Conservation (phyloP, 2,888 invertebrate genomes). For the Drosophila bunnanda region DNA sequence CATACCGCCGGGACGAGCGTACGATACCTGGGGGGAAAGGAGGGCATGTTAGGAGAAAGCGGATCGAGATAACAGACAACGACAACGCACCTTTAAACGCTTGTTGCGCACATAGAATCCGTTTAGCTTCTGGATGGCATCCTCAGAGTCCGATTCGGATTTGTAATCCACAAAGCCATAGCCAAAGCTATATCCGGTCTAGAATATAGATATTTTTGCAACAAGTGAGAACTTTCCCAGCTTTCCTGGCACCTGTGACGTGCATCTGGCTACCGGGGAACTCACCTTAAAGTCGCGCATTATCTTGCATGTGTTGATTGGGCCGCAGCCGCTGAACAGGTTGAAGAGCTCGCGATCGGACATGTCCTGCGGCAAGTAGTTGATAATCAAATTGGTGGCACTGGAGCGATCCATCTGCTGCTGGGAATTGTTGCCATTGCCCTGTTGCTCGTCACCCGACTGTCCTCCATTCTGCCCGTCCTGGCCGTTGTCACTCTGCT, state of each 20-base stretch:
- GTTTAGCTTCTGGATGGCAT: conserved; percentile 94
- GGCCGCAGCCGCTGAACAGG: conserved; percentile 94
- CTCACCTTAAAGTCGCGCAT: conserved; percentile 94
- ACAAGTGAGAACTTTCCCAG: not conserved
- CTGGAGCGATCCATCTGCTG: conserved; percentile 60
- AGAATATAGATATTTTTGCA: not conserved
- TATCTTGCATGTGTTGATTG: conserved; percentile 95
- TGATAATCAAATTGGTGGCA: conserved; percentile 95
- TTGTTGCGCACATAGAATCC: conserved; percentile 96
- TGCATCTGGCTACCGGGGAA: not conserved
- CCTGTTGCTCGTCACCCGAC: conserved; percentile 45
- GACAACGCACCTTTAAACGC: conserved; percentile 90
- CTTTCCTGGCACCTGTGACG: conserved; percentile 20
- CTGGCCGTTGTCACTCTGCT: conserved; percentile 8
- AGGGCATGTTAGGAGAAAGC: not conserved
- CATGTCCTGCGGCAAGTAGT: conserved; percentile 97
- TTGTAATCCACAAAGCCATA: conserved; percentile 97
- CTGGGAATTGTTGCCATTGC: conserved; percentile 47
- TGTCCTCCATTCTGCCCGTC: conserved; percentile 1
- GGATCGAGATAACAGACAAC: not conserved
- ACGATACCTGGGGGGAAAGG: conserved; percentile 88
- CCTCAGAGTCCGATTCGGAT: conserved; percentile 91
- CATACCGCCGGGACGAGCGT: conserved; percentile 95
- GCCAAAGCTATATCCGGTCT: conserved; percentile 98
- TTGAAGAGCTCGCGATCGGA: conserved; percentile 95